Conservation (phyloP, 2,797 vertebrate genomes). For the Centropyge bicolor region DNA sequence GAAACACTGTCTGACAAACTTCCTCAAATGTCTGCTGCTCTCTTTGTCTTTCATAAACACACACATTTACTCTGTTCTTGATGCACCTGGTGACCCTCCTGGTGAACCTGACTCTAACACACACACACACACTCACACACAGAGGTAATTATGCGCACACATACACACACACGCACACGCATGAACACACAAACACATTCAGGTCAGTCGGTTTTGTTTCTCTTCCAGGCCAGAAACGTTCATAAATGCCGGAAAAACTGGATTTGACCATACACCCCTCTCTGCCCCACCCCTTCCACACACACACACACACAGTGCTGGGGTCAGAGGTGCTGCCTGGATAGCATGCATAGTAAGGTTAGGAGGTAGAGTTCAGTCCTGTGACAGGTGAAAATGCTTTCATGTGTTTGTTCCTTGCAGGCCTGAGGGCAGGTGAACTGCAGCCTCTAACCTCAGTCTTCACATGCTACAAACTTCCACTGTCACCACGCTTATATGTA, state of each 20-base stretch:
- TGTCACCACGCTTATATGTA: neutral
- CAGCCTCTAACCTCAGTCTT: slow-evolving; percentile 37
- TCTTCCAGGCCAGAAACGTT: slow-evolving; percentile 18
- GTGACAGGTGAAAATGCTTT: slow-evolving; percentile 76
- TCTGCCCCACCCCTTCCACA: neutral
- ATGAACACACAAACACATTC: slow-evolving; percentile 33
- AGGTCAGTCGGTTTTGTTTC: slow-evolving; percentile 57
- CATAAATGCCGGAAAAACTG: slow-evolving; percentile 72
- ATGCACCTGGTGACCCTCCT: slow-evolving; percentile 61
- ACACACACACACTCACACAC: slow-evolving; percentile 36
- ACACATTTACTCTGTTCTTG: slow-evolving; percentile 17
- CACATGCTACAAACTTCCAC: slow-evolving; percentile 36
- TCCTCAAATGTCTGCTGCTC: slow-evolving; percentile 43
- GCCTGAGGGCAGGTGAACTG: slow-evolving; percentile 66
- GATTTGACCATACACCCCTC: slow-evolving; percentile 48
- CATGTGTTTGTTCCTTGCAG: slow-evolving; percentile 61
- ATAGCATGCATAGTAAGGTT: slow-evolving; percentile 50
- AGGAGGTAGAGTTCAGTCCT: slow-evolving; percentile 58
- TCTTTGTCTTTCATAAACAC: slow-evolving; percentile 45
- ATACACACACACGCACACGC: slow-evolving; percentile 32
- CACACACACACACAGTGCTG: slow-evolving; percentile 8
- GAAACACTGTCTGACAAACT: slow-evolving; percentile 24
- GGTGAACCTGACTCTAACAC: slow-evolving; percentile 42
- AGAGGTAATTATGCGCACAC: slow-evolving; percentile 36
- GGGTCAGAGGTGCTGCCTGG: slow-evolving; percentile 63